Percentiles rank a stretch among this genome's conserved stretches.
Evolutionary conservation across 1,140 invertebrate species (phyloP).

Genomic region (Drosophila littoralis): DNA sequence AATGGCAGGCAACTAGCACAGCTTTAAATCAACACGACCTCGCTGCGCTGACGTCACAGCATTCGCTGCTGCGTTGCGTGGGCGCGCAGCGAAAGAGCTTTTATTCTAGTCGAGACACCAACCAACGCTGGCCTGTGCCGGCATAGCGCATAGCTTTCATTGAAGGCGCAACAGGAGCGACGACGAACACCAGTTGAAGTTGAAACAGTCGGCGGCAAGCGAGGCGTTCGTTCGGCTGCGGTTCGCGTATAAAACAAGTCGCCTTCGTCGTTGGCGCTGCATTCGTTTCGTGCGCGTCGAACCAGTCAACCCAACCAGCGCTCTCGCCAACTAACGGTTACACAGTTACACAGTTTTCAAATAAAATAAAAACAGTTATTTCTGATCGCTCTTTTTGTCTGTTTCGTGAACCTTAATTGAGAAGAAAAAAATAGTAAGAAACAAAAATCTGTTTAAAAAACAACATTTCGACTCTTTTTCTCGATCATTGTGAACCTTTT

Average conservation of each 20-base stretch:
- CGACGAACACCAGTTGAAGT: constrained; percentile 64
- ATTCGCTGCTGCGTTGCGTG: constrained; percentile 36
- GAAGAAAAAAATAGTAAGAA: constrained; percentile 9
- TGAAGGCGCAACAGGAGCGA: constrained; percentile 71
- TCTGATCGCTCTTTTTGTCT: constrained; percentile 17
- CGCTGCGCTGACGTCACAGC: constrained; percentile 61
- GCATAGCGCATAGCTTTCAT: constrained; percentile 50
- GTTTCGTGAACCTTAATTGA: constrained; percentile 12
- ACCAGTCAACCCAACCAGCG: constrained; percentile 32
- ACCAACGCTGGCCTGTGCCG: constrained; percentile 25
- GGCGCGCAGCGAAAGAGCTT: constrained; percentile 28
- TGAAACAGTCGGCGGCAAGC: constrained; percentile 43
- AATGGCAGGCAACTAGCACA: constrained; percentile 65
- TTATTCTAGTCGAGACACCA: constrained; percentile 40
- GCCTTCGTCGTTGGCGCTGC: constrained; percentile 44
- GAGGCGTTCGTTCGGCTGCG: constrained; percentile 41
- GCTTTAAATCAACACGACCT: constrained; percentile 67
- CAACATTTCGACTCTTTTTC: constrained; percentile 4
- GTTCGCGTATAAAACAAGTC: constrained; percentile 69
- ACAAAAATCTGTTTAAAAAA: background rate
- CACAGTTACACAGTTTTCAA: constrained; percentile 32
- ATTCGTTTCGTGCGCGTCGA: constrained; percentile 77
- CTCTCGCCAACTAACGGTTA: constrained; percentile 25
- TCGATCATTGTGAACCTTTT: constrained; percentile 15
- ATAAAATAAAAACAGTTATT: constrained; percentile 36